Evolutionary conservation across 2,888 invertebrate species (phyloP).

Genomic region (Eristalinus aeneus): DNA sequence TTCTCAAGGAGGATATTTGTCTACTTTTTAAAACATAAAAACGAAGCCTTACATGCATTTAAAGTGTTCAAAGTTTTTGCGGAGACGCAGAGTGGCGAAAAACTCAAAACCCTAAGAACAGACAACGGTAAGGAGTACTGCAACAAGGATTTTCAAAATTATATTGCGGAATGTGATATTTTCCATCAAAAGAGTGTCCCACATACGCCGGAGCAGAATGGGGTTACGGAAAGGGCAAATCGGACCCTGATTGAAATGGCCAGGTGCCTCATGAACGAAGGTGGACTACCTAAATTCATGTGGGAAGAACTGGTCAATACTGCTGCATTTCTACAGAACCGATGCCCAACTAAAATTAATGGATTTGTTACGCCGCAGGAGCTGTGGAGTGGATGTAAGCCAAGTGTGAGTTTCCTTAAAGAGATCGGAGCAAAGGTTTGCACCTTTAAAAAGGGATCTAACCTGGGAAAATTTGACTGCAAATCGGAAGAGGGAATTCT

Average conservation of each 20-base stretch:
- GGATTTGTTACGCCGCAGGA: constrained; percentile 24
- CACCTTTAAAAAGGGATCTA: constrained; percentile 9
- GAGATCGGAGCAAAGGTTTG: constrained; percentile 13
- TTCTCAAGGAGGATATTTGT: constrained; percentile 13
- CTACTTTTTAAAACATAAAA: constrained; percentile 1
- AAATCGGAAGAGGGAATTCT: constrained; percentile 23
- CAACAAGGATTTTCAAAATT: no score
- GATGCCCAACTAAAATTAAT: constrained; percentile 22
- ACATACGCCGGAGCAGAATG: constrained; percentile 41
- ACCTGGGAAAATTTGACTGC: constrained; percentile 29
- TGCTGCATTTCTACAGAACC: constrained; percentile 14
- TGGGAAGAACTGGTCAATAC: constrained; percentile 23
- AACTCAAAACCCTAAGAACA: no score
- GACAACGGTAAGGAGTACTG: no score
- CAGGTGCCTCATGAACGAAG: constrained; percentile 71
- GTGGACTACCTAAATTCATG: constrained; percentile 46
- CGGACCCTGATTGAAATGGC: constrained; percentile 72
- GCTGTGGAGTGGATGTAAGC: constrained; percentile 21
- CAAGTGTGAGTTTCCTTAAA: constrained; percentile 13
- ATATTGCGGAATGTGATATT: background rate
- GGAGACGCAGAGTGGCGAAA: background rate
- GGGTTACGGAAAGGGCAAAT: constrained; percentile 53
- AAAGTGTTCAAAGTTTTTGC: no score
- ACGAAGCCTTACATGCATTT: no score
- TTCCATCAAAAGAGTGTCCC: constrained; percentile 14